Conservation (phyloP, 2,888 invertebrate genomes). For the Chromoteleia sp. region DNA sequence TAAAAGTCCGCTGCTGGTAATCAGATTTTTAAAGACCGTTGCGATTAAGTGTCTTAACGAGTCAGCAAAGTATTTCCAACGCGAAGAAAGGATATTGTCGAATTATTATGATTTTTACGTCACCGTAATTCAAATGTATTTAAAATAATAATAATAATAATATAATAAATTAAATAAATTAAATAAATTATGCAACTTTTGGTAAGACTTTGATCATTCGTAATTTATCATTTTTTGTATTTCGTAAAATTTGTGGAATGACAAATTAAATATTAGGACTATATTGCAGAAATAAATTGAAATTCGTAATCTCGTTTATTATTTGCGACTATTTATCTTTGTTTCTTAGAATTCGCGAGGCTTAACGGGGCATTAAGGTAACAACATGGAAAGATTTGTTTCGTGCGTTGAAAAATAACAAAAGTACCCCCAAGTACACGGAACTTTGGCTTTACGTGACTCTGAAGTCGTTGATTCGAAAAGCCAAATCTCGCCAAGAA, state of each 20-base stretch:
- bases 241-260: no score
- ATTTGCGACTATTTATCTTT: slow-evolving; percentile 22
- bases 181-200: no score
- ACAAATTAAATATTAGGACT: no score
- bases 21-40: not conserved
- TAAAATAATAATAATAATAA: no score
- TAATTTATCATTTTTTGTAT: no score
- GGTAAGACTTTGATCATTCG: no score
- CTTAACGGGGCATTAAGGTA: slow-evolving; percentile 28
- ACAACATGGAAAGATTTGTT: slow-evolving; percentile 33
- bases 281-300: not conserved
- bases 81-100: not conserved
- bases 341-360: slow-evolving; percentile 25
- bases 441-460: slow-evolving; percentile 29
- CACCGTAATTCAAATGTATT: no score
- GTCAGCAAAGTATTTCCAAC: not conserved
- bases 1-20: not conserved
- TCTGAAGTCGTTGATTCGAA: slow-evolving; percentile 16
- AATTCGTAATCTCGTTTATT: slow-evolving; percentile 5
- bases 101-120: no score
- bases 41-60: not conserved
- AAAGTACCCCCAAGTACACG: slow-evolving; percentile 6
- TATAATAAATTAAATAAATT: no score
- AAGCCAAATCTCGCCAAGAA: slow-evolving; percentile 9
- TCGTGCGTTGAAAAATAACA: slow-evolving; percentile 10